phyloP scores from a whole-genome alignment of 2,113 vertebrate species.

The Stictonetta naevosa region DNA sequence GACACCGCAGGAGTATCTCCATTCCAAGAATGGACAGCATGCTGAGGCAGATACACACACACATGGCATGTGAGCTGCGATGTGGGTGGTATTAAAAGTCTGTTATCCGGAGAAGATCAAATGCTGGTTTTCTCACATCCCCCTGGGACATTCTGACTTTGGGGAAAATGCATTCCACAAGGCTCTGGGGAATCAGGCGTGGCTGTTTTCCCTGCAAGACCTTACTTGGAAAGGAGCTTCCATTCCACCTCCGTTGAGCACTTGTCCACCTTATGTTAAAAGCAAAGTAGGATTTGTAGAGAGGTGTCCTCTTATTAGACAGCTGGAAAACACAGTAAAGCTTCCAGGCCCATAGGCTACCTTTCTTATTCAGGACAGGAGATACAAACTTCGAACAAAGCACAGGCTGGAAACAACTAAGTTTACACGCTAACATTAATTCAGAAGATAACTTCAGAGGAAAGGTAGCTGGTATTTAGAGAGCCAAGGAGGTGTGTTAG shows the following conservation, averaged over 20 bases:
- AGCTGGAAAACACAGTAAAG: not conserved
- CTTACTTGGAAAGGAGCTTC: not conserved
- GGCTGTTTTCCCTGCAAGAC: not conserved
- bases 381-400: not conserved
- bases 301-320: not conserved
- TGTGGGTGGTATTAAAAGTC: not conserved
- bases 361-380: not conserved
- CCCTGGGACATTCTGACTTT: not conserved
- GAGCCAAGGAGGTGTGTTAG: not conserved
- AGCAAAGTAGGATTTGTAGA: not conserved
- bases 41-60: too few species aligned
- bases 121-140: not conserved
- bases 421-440: not conserved
- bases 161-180: not conserved
- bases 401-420: not conserved
- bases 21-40: not conserved
- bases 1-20: not conserved
- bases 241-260: not conserved
- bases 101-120: not conserved
- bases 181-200: not conserved
- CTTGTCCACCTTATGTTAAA: not conserved
- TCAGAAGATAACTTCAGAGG: not conserved
- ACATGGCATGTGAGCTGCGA: not conserved
- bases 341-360: not conserved
- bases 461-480: not conserved